phyloP scores from a whole-genome alignment of 2,113 vertebrate species.

The Anoplopoma fimbria region DNA sequence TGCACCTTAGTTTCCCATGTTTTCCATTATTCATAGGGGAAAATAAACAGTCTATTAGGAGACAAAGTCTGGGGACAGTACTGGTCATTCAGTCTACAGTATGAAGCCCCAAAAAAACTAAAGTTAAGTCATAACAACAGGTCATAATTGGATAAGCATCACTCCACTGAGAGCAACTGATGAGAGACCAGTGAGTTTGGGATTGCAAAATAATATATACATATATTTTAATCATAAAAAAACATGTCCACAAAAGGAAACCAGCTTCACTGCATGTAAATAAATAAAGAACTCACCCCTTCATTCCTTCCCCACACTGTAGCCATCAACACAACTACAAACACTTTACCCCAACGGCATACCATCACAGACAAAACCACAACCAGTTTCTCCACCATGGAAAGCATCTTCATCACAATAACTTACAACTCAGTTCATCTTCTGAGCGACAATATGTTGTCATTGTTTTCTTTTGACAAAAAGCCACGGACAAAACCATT shows the following conservation, averaged over 20 bases:
- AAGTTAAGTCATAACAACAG: background rate
- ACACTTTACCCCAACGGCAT: too few relatives aligned
- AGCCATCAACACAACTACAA: background rate
- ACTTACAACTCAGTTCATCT: background rate
- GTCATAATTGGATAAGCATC: background rate
- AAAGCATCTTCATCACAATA: background rate
- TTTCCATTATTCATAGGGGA: background rate
- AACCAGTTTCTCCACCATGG: background rate
- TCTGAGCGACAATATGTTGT: background rate
- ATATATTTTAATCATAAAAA: background rate
- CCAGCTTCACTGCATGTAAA: background rate
- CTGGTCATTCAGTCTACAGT: background rate
- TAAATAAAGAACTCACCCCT: background rate
- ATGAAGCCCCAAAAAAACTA: background rate
- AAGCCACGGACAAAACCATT: background rate
- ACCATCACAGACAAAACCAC: too few relatives aligned
- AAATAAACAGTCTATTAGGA: background rate
- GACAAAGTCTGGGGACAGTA: background rate
- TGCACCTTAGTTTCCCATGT: background rate
- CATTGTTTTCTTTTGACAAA: background rate
- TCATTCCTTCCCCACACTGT: background rate
- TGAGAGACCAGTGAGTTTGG: background rate
- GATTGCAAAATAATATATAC: too few relatives aligned
- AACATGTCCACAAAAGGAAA: background rate
- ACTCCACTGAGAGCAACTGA: background rate